Base-by-base conservation (phyloP, 2,797 vertebrate species). In the Rhinoraja longicauda region DNA sequence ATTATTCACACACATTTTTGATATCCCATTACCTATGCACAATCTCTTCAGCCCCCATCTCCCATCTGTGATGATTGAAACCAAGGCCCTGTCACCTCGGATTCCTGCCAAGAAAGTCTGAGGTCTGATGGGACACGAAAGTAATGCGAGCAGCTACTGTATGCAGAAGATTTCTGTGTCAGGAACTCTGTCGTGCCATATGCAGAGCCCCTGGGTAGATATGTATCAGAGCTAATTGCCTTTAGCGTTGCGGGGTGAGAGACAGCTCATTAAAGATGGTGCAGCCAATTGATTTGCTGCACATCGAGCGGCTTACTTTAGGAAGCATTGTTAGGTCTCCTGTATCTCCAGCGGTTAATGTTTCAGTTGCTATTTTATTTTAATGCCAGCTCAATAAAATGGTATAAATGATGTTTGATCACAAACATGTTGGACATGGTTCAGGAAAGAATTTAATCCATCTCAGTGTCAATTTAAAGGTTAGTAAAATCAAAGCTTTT, bases 251-350 rank as follows among this genome's bases (percentile, higher is more conserved):
- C 90, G 13, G 36, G 12, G 36, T 45, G 67, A 92, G 70, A 75
- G 72, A 53, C 26, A 53, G 90, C 24, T 92, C 67, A 92, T 53
- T 53, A 73, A 75, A 15, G 32, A 92, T 92, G 72, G 24, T n/a
- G 45, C 45, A 92, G 45, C 45, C 70, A 92, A 75, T 92, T 92
- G 90, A 53, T 92, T 92, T 92, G 90, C 21, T 92, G 10, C 13
- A 90, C 39, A 92, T 36, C n/a, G 32, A 84, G 21, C 26, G 8
- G 26, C 67, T 92, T 70, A 53, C 19, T 73, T 75, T 26, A 6
- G 67, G 45, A 92, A 92, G 45, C 45, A 75, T 75, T 45, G 36
- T 75, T 75, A 26, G 13, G 45, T 26, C 45, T 84, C 45, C 53
- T 26, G 81, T 92, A 70, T 92, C 39, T 73, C 84, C 39, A 92